Percentiles rank a stretch among this genome's conserved stretches.
These are phyloP conservation scores for Lysandra coridon DNA, from an alignment of 2,888 invertebrate species.

Conservation along the genomic window DNA sequence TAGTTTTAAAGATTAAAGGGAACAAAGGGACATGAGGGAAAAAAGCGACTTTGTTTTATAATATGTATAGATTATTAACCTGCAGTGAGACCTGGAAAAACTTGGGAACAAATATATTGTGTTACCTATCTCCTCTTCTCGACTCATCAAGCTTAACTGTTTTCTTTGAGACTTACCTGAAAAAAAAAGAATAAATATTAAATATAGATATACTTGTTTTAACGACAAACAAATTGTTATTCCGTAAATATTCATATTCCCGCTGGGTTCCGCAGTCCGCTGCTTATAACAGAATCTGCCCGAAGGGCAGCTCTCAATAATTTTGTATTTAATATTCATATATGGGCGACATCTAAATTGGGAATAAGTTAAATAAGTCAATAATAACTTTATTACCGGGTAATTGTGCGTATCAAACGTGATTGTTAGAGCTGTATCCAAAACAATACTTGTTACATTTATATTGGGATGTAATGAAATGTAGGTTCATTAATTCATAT, in stretches of 20 bases:
- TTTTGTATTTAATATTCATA: conserved; percentile 28
- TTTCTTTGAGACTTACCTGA: conserved; percentile 42
- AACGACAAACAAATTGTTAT: conserved; percentile 18
- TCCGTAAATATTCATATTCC: conserved; percentile 26
- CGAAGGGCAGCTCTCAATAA: conserved; percentile 22
- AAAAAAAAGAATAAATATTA: conserved; percentile 37
- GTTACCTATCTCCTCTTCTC: background rate
- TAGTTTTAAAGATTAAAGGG: too few relatives aligned
- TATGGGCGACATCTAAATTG: conserved; percentile 21
- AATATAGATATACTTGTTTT: background rate
- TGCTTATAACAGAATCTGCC: conserved; percentile 24
- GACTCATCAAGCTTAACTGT: background rate
- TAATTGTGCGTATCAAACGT: conserved; percentile 9
- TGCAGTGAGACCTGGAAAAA: too few relatives aligned
- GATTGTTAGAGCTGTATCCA: background rate
- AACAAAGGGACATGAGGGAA: too few relatives aligned
- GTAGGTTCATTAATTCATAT: background rate
- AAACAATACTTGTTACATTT: background rate
- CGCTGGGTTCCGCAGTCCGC: background rate
- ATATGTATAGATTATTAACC: too few relatives aligned
- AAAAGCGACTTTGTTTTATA: too few relatives aligned
- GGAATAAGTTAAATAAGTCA: conserved; percentile 27
- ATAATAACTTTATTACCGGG: conserved; percentile 18
- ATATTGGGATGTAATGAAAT: background rate
- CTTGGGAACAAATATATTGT: background rate